Conservation (phyloP, 1,140 invertebrate species). For the Chironomus striatipennis region DNA sequence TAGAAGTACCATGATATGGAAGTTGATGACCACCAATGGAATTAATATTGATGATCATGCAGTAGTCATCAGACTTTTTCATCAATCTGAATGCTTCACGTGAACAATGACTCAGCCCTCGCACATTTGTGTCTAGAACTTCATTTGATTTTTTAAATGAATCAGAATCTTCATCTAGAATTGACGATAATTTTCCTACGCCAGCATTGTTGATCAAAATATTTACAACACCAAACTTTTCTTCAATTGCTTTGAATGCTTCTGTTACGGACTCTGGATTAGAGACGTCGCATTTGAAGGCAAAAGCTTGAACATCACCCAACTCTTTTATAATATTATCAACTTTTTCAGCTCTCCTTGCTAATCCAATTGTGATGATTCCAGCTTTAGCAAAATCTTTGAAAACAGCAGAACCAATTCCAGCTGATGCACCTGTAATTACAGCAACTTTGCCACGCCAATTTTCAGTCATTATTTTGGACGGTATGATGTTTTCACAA, state of each 20-base stretch:
- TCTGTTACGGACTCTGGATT: conserved; percentile 52
- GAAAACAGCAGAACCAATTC: conserved; percentile 47
- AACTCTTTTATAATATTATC: conserved; percentile 29
- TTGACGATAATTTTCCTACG: conserved; percentile 27
- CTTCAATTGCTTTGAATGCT: conserved; percentile 51
- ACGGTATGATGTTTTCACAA: too few relatives aligned
- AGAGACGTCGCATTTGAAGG: conserved; percentile 49
- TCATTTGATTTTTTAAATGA: conserved; percentile 27
- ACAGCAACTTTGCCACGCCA: conserved; percentile 52
- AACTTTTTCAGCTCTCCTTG: conserved; percentile 45
- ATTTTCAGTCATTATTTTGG: conserved; percentile 31
- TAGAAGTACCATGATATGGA: conserved; percentile 43
- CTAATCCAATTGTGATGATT: conserved; percentile 47
- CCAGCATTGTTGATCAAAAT: conserved; percentile 63
- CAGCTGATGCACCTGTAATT: conserved; percentile 54
- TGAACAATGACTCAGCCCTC: conserved; percentile 48
- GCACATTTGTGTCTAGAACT: conserved; percentile 44
- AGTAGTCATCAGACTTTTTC: conserved; percentile 48
- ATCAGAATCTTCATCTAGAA: conserved; percentile 31
- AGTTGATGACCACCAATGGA: conserved; percentile 47
- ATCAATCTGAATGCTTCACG: conserved; percentile 49
- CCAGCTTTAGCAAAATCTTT: conserved; percentile 43
- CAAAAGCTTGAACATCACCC: conserved; percentile 29
- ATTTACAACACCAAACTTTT: conserved; percentile 50
- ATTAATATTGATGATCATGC: conserved; percentile 50